Percentiles rank a stretch among this genome's conserved stretches.
These are phyloP conservation scores for Cataglyphis albicans DNA, from an alignment of 2,888 invertebrate genomes.

Conservation along the genomic window DNA sequence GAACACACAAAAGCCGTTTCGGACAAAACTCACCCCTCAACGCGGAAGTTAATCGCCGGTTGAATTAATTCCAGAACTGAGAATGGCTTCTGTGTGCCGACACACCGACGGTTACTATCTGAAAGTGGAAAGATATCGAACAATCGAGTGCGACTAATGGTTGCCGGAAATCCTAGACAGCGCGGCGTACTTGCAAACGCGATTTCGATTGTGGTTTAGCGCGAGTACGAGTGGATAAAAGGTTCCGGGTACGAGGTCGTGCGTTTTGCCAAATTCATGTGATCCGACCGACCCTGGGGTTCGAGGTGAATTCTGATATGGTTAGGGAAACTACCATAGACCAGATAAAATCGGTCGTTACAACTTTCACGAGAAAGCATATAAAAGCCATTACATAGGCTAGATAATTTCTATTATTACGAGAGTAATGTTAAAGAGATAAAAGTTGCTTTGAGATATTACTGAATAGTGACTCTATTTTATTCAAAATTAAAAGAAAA, in stretches of 20 bases:
- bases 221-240: constrained; percentile 33
- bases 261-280: constrained; percentile 51
- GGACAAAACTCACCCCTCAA: constrained; percentile 63
- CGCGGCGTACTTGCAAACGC: constrained; percentile 34
- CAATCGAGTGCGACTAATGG: constrained; percentile 48
- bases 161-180: constrained; percentile 29
- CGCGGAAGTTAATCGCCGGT: constrained; percentile 80
- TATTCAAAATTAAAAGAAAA: neutral
- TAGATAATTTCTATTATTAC: constrained; percentile 54
- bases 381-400: constrained; percentile 48
- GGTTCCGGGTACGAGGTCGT: constrained; percentile 32
- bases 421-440: constrained; percentile 38
- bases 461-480: constrained; percentile 33
- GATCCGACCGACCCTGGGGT: constrained; percentile 32
- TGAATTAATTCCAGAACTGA: constrained; percentile 83
- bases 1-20: constrained; percentile 54
- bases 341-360: constrained; percentile 52
- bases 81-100: constrained; percentile 77
- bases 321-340: constrained; percentile 47
- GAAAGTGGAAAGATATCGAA: constrained; percentile 59
- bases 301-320: constrained; percentile 47
- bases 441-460: constrained; percentile 36
- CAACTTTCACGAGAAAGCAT: constrained; percentile 48
- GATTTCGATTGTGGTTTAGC: constrained; percentile 54
- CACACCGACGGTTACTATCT: constrained; percentile 59